Base-by-base conservation (phyloP, 2,888 invertebrate species). In the Eupithecia inturbata region DNA sequence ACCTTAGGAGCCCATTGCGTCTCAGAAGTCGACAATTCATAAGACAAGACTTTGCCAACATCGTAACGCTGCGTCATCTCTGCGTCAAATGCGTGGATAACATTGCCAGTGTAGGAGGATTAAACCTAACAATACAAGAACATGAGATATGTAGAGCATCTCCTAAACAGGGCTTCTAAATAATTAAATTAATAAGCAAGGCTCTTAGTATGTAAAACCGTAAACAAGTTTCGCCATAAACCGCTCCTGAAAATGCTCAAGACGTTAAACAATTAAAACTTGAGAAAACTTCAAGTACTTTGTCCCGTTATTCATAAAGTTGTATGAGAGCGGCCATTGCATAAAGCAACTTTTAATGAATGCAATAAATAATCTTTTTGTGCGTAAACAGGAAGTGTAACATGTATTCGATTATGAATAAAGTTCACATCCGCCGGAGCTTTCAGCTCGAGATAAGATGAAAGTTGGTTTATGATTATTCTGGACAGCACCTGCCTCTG, bases 341-440 rank as follows among this genome's bases (percentile, higher is more conserved):
- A n/a, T 78, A 74, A 79, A 79, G 76, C 72, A 26, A 36, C 26
- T 77, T 77, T 77, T 79, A 81, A 80, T 79, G 76, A 79, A 79
- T 64, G 49, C 68, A 75, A 80, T 80, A 82, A 80, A 82, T 82
- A 76, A 78, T 71, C 39, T 66, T 75, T 78, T 80, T 76, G 77
- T 73, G 67, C 73, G 78, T 81, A 80, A 82, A 82, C 82, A 82
- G 81, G 82, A 82, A 80, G 75, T 68, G 31, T 68, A 66, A 71
- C 69, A 76, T 77, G 67, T 72, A 66, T 76, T 77, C 67, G 70
- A 77, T 77, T 79, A 73, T 74, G 72, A 76, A 75, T 75, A 76
- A 73, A 76, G 36, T 66, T 75, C 68, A 64, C 74, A 75, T 79
- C 80, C 79, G 79, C 71, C 71, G 14, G 63, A 62, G 60, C 49